phyloP scores from a whole-genome alignment of 2,888 invertebrate genomes.

The Acrobasis suavella region DNA sequence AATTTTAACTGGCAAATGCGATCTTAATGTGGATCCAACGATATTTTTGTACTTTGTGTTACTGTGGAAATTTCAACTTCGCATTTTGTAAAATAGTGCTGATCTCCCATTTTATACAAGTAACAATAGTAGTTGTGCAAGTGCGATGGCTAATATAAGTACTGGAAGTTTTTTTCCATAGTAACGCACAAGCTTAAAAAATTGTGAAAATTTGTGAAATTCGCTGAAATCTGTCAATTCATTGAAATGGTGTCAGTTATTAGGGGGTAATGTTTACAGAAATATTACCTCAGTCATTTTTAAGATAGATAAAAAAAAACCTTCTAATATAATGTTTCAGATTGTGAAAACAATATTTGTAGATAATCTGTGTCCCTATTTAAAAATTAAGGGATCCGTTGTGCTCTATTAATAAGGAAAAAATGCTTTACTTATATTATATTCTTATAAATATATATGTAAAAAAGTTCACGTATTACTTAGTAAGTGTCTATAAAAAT shows the following conservation, averaged over 20 bases:
- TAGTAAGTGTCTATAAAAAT: constrained; percentile 77
- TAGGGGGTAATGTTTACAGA: constrained; percentile 47
- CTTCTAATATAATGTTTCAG: constrained; percentile 66
- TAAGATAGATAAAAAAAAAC: constrained; percentile 58
- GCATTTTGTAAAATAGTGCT: constrained; percentile 6
- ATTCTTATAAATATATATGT: constrained; percentile 82
- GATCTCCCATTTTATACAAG: constrained; percentile 22
- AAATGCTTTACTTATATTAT: constrained; percentile 82
- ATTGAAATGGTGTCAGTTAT: constrained; percentile 74
- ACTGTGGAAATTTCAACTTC: constrained; percentile 47
- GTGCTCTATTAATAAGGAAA: constrained; percentile 74
- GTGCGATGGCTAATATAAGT: constrained; percentile 29
- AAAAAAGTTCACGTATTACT: constrained; percentile 74
- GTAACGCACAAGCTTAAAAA: constrained; percentile 53
- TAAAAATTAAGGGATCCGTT: constrained; percentile 68
- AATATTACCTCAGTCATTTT: constrained; percentile 56
- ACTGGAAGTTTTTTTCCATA: constrained; percentile 50
- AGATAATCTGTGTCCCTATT: constrained; percentile 73
- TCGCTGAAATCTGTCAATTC: constrained; percentile 75
- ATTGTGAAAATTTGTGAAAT: constrained; percentile 44
- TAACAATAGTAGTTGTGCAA: constrained; percentile 14
- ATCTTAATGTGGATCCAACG: constrained; percentile 39
- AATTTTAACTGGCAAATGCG: constrained; percentile 67
- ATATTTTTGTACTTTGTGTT: constrained; percentile 69
- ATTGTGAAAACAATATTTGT: constrained; percentile 64